phyloP scores from a whole-genome alignment of 2,888 invertebrate genomes.

The Amiota mariae region DNA sequence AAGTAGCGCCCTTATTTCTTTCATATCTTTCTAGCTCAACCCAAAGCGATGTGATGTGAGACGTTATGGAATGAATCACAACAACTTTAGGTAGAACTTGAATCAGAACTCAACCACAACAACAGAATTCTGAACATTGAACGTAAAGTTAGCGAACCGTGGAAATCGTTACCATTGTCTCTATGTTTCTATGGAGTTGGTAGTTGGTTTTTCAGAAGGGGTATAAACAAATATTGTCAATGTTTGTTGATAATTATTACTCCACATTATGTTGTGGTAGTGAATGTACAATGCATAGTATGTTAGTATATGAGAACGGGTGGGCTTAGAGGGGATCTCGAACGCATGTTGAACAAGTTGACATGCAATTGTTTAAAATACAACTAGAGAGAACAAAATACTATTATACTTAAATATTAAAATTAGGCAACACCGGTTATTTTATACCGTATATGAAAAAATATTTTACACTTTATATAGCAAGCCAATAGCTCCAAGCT shows the following conservation, averaged over 20 bases:
- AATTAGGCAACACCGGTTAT: too few species aligned
- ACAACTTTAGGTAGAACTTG: constrained; percentile 9
- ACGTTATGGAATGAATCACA: background rate
- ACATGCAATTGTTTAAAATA: constrained; percentile 7
- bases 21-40: too few species aligned
- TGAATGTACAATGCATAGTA: background rate
- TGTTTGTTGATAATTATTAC: background rate
- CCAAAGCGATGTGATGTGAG: background rate
- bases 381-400: background rate
- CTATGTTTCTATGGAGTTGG: background rate
- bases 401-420: too few species aligned
- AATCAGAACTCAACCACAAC: constrained; percentile 39
- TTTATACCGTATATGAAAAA: too few species aligned
- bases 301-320: background rate
- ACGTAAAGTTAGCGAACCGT: constrained; percentile 56
- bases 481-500: too few species aligned
- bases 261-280: constrained; percentile 9
- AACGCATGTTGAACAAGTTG: constrained; percentile 16
- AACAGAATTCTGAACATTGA: constrained; percentile 14
- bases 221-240: background rate
- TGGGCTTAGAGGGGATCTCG: background rate
- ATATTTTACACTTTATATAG: too few species aligned
- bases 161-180: constrained; percentile 41
- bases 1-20: constrained; percentile 3
- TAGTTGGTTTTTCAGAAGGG: background rate